Evolutionary conservation across 2,888 invertebrate genomes (phyloP), one percentile per base, ranked within the genome.

Genomic region (Leucoma salicis): DNA sequence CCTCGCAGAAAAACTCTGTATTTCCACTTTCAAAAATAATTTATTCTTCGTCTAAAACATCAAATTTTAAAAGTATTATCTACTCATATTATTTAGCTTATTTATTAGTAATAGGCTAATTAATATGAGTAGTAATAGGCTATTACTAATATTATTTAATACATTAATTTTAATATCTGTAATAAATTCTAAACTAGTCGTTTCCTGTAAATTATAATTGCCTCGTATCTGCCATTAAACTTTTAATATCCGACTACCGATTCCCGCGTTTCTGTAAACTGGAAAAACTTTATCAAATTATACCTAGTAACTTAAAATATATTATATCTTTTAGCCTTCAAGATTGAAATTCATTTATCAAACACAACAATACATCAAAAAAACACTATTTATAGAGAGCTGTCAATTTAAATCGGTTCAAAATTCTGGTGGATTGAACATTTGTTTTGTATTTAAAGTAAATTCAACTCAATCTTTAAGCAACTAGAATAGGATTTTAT

Each of bases 371-470:
- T 38, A 40, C 57, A 47, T 52, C 45, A 57, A 61, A 58, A 64
- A 53, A 29, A 29, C 46, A 52, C 57, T 69, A 70, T 78, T 75
- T 75, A 75, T 75, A 73, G 66, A 66, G 61, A 71, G 58, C 80
- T 77, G 80, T 82, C 82, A 78, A 78, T 78, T 81, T 70, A 78
- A 74, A 70, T 66, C 71, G 57, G 72, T 78, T 81, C 78, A 76
- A 74, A 78, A 66, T 61, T 65, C 53, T 49, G 36, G 47, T 71
- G 69, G 70, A 71, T 71, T 72, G 63, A 67, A 61, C 80, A 77
- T 75, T 78, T 78, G 78, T 62, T 63, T 35, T 29, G 18, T 5
- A 7, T 1, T 0, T 47, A 52, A 5, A 39, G 42, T 24, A 65
- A 63, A 53, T 49, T 42, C 16, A 42, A 53, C 55, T 52, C 39